Base-by-base conservation (phyloP, 2,888 invertebrate species). In the Chorisops tibialis region DNA sequence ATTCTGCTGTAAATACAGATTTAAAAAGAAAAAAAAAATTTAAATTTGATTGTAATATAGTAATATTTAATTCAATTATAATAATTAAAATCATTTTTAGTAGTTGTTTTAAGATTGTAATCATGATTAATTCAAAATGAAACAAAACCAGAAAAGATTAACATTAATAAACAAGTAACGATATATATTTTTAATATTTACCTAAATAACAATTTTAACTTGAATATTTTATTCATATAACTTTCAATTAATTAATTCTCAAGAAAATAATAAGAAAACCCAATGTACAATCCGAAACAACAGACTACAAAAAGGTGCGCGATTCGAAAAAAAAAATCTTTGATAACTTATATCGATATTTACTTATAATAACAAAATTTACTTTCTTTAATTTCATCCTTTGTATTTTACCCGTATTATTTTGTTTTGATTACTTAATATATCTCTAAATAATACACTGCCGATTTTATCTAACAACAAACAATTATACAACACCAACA, bases 1-100 rank as follows among this genome's bases (percentile, higher is more conserved):
- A 45, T 45, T 56, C 56, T 45, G 56, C 43, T 56, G 56, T 56
- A 56, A n/a, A 56, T 56, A 56, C n/a, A n/a, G n/a, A n/a, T n/a
- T 45, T 56, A 11, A 43, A 45, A 30, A 52, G 21, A 45, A 18
- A 21, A 30, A 38, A 51, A 51, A 6, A 51, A 14, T 30, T 30
- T 30, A 50, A 45, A n/a, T 30, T 43, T 56, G 16, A 56, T 56
- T 56, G 56, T 56, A 56, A 56, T 30, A 56, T 56, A 56, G 56
- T 45, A 45, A 56, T 7, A 2, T 30, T 30, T 9, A 30, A 30
- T 30, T 30, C 24, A n/a, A 45, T 24, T 56, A 43, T n/a, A 41
- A 38, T 51, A 19, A 14, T 22, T 19, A 51, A 38, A 54, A 16
- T 45, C n/a, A 56, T 56, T 56, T 30, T 56, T 45, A 43, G 14